phyloP scores from a whole-genome alignment of 1,140 invertebrate genomes.

The Drosophila guanche region DNA sequence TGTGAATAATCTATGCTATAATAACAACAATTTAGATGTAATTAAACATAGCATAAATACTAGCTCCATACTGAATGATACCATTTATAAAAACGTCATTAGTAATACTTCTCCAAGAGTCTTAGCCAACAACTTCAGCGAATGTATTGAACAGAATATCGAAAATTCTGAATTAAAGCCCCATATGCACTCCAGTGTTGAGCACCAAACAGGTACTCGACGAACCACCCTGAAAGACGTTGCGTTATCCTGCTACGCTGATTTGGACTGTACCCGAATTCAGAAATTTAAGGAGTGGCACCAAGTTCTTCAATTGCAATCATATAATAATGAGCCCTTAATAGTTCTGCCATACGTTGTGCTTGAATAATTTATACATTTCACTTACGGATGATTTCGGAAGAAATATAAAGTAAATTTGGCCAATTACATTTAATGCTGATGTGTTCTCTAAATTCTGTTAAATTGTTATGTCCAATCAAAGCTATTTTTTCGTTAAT shows the following conservation, averaged over 20 bases:
- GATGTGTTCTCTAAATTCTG: neutral
- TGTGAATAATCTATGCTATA: constrained; percentile 48
- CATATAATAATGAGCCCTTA: constrained; percentile 89
- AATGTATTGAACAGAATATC: constrained; percentile 1
- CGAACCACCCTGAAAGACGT: constrained; percentile 1
- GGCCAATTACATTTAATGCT: neutral
- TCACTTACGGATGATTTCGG: constrained; percentile 21
- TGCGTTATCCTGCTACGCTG: neutral
- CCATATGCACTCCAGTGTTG: constrained; percentile 6
- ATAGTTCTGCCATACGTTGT: constrained; percentile 96
- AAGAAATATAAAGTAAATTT: constrained; percentile 7
- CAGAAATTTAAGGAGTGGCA: constrained; percentile 91
- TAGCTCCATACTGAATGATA: constrained; percentile 15
- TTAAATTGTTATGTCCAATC: too few species aligned
- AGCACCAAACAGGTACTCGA: constrained; percentile 63
- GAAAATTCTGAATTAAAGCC: neutral
- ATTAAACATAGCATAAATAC: constrained; percentile 40
- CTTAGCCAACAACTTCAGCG: constrained; percentile 6
- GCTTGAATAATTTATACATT: constrained; percentile 87
- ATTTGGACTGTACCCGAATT: constrained; percentile 8
- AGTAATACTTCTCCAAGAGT: constrained; percentile 19
- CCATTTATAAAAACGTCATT: constrained; percentile 21
- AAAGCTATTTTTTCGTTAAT: too few species aligned
- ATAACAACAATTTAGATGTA: constrained; percentile 63
- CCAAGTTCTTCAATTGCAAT: constrained; percentile 88